These are phyloP conservation scores for Hemithea aestivaria DNA, from an alignment of 2,888 invertebrate genomes.

Conservation along the genomic window DNA sequence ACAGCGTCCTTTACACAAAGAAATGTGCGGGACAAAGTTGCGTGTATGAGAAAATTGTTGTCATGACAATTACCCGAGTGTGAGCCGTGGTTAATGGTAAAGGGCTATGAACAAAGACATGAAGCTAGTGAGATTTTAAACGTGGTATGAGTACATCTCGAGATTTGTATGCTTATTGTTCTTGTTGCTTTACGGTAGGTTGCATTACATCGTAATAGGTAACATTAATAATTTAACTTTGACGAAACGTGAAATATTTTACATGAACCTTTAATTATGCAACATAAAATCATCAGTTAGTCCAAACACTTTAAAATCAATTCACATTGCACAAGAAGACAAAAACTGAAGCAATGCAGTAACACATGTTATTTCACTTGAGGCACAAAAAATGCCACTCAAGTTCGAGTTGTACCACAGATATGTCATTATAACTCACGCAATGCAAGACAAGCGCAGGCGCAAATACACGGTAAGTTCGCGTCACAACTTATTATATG, in stretches of 20 bases:
- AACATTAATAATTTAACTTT: too few relatives aligned
- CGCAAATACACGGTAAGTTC: constrained; percentile 10
- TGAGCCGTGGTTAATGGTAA: constrained; percentile 15
- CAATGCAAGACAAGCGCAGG: constrained; percentile 7
- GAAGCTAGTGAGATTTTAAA: constrained; percentile 5
- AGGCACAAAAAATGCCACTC: constrained; percentile 9
- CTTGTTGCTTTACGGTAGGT: too few relatives aligned
- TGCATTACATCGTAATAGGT: too few relatives aligned
- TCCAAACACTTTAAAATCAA: constrained; percentile 1
- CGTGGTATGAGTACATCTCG: not conserved
- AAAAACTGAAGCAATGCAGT: not conserved
- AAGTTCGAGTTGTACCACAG: constrained; percentile 6
- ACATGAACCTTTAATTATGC: too few relatives aligned
- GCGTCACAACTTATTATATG: constrained; percentile 14
- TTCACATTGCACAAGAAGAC: constrained; percentile 2
- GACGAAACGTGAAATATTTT: too few relatives aligned
- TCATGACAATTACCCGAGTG: constrained; percentile 10
- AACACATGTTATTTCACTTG: constrained; percentile 7
- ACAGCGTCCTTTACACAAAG: constrained; percentile 23
- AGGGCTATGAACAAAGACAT: constrained; percentile 14
- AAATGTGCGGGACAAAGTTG: constrained; percentile 22
- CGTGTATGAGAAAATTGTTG: constrained; percentile 17
- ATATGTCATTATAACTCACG: constrained; percentile 12
- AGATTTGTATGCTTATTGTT: not conserved
- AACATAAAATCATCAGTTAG: too few relatives aligned